Base-by-base conservation (phyloP, 2,113 vertebrate species). In the Laterallus jamaicensis region DNA sequence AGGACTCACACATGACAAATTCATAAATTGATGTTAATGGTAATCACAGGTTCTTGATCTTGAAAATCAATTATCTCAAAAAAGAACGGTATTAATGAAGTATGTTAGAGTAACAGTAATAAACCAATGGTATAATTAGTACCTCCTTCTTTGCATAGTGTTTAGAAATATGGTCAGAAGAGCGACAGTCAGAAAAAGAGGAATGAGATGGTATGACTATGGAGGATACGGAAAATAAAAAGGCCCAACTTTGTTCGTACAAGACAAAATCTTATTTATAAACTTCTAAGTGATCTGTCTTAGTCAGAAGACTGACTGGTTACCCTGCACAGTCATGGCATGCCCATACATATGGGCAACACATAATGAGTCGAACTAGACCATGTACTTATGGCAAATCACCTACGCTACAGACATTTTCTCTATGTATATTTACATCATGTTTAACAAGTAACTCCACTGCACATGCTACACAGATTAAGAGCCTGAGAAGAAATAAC, bases 391-490 rank as follows among this genome's bases (percentile, higher is more conserved):
- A 56, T 11, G 4, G 5, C 25, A 12, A 4, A 16, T 9, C 1
- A 0, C 20, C 32, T 50, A 16, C 20, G 49, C 11, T 12, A 6
- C 7, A 39, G 25, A 22, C 11, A 11, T 25, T 90, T 78, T 66
- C 7, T 22, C 14, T 29, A 5, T 2, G 0, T 0, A 0, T 59
- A 8, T 71, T 83, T 35, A 7, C n/a, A 55, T 5, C 16, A 11
- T 6, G 2, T 32, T 5, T 54, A 42, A 47, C 10, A 37, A 25
- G 29, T 17, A 28, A 25, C 10, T 40, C 5, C 39, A 5, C 76
- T 0, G 0, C 11, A 6, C 0, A 0, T 42, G 11, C 11, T 29
- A 37, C 9, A 37, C 8, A 70, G 10, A 8, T n/a, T 37, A 24
- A 80, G 39, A 84, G 18, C 21, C 55, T 66, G 42, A 81, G 56